Base-by-base conservation (phyloP, 2,113 vertebrate genomes). In the Malurus melanocephalus region DNA sequence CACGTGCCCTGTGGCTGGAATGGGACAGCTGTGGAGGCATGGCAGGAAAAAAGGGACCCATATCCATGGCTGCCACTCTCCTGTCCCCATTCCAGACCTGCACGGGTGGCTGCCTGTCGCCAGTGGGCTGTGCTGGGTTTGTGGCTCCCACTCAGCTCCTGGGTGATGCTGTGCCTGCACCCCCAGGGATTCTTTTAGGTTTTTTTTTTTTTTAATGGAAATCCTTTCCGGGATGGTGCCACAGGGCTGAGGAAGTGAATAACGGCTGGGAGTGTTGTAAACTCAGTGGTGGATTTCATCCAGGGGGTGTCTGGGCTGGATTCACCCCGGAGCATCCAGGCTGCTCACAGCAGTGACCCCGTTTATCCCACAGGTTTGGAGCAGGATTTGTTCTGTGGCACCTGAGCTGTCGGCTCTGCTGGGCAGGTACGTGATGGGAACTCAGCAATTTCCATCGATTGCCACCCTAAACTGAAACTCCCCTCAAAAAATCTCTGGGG, bases 311-410 rank as follows among this genome's bases (percentile, higher is more conserved):
- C 35, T 2, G 81, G 59, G 59, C 59, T 24, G 73, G 57, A 7
- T 17, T 64, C 26, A 3, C 1, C 20, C 46, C 0, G 0, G 30
- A 10, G 40, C 4, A 0, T 0, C 16, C 15, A 1, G 27, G 80
- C 45, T 65, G 51, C 59, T 59, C 30, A 0, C 0, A 7, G 61
- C 8, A 11, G 30, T 53, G 65, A n/a, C 6, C 71, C n/a, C 0
- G 0, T 49, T 51, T 33, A 16, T 85, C 78, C 81, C 0, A 0
- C 81, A 87, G 81, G 88, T 48, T 16, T 16, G 17, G 11, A 22
- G 6, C 6, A 46, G 71, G 71, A 45, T 43, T 67, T 48, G 66
- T 19, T 38, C 74, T 16, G 38, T 1, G 8, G n/a, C 51, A 10
- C 68, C 0, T 1, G 79, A 64, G 88, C 51, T 77, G 49, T 52